Conservation (phyloP, 1,140 invertebrate genomes). For the Carcinoscorpius rotundicauda region DNA sequence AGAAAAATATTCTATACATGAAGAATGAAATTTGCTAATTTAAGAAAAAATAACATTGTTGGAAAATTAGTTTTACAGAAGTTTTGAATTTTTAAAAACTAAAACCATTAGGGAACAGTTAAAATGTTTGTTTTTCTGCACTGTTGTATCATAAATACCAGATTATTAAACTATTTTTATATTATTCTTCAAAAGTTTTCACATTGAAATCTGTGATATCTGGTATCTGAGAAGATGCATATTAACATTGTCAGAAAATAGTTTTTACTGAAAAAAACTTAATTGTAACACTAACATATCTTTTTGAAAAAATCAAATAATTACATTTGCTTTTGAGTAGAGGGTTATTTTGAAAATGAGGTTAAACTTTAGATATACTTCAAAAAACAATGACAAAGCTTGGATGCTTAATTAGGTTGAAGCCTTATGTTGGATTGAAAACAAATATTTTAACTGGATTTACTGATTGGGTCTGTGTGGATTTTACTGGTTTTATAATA, state of each 20-base stretch:
- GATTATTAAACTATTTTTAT: neutral
- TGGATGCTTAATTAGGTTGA: too few species aligned
- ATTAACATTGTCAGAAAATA: neutral
- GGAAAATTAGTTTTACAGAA: too few species aligned
- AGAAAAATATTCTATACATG: too few species aligned
- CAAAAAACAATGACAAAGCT: too few species aligned
- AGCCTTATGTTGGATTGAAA: too few species aligned
- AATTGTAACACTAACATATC: neutral
- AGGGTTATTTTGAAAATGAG: neutral
- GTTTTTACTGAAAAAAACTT: neutral
- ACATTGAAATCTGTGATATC: neutral
- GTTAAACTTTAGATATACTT: too few species aligned
- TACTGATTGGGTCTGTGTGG: too few species aligned
- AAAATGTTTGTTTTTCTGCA: neutral
- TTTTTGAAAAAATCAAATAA: neutral
- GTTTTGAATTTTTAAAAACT: neutral
- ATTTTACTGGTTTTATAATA: too few species aligned
- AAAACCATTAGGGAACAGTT: neutral
- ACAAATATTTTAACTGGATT: too few species aligned
- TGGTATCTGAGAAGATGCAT: neutral
- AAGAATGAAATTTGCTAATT: too few species aligned
- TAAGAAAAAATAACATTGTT: too few species aligned
- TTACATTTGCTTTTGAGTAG: neutral
- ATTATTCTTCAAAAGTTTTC: neutral
- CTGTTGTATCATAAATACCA: neutral